A percentile compares a stretch with the other conserved stretches of the same genome.
Evolutionary conservation across 2,113 vertebrate species (phyloP).

Genomic region (Bombycilla garrulus): DNA sequence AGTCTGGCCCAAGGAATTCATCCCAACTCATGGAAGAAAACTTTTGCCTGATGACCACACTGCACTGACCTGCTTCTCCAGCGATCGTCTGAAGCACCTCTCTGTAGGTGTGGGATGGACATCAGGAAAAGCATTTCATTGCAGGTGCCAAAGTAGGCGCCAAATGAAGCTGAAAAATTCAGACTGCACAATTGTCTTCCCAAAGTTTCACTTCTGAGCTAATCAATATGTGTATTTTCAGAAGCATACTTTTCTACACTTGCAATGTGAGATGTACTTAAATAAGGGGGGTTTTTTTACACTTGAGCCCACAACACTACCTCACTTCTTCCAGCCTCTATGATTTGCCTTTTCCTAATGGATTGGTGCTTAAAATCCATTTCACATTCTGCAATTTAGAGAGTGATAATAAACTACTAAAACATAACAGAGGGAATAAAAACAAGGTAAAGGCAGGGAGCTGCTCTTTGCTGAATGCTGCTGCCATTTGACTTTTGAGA

Average conservation of each 20-base stretch:
- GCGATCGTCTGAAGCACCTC: not conserved
- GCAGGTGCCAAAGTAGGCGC: not conserved
- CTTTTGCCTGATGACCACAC: fast-evolving
- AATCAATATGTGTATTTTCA: not conserved
- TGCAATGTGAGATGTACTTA: not conserved
- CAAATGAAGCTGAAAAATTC: not conserved
- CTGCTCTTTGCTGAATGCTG: not conserved
- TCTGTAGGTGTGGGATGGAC: not conserved
- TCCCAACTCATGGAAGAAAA: not conserved
- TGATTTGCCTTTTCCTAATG: slow-evolving; percentile 3
- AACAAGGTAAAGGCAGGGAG: not conserved
- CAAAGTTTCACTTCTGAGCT: not conserved
- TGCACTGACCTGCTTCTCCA: not conserved
- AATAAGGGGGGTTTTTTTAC: not conserved
- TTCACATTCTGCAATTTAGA: not conserved
- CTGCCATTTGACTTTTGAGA: not conserved
- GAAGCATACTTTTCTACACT: not conserved
- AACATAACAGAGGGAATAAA: not conserved
- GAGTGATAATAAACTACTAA: not conserved
- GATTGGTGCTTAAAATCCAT: not conserved
- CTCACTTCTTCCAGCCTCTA: not conserved
- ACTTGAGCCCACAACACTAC: not conserved
- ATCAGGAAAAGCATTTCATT: not conserved
- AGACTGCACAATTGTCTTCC: not conserved
- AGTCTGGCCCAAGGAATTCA: not conserved